Evolutionary conservation across 1,140 invertebrate genomes (phyloP).

Genomic region (Anoplolepis gracilipes): DNA sequence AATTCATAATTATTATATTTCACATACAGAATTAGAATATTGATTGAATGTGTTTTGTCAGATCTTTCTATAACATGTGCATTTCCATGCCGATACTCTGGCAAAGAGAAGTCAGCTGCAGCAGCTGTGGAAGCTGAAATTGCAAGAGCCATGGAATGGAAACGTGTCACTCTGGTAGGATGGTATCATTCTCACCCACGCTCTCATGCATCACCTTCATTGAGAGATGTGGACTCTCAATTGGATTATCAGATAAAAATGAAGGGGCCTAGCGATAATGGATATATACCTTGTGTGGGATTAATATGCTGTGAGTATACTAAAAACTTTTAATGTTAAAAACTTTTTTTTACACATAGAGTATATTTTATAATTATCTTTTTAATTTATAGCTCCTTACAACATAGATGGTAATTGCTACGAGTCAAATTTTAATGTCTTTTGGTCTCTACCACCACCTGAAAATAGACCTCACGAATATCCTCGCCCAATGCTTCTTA

Average conservation of each 20-base stretch:
- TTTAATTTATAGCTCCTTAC: constrained; percentile 91
- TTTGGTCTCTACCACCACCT: constrained; percentile 97
- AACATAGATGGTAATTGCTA: constrained; percentile 91
- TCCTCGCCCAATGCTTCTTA: constrained; percentile 95
- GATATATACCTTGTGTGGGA: constrained; percentile 96
- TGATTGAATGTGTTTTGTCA: constrained; percentile 78
- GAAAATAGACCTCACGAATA: constrained; percentile 96
- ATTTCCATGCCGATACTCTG: constrained; percentile 94
- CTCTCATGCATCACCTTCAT: constrained; percentile 94
- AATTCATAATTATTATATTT: constrained; percentile 5
- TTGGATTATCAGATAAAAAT: constrained; percentile 97
- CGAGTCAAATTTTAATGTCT: constrained; percentile 94
- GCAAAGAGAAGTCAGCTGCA: constrained; percentile 91
- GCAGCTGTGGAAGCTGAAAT: constrained; percentile 93
- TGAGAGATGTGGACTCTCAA: constrained; percentile 96
- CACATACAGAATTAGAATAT: neutral
- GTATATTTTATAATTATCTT: neutral
- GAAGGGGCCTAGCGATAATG: constrained; percentile 95
- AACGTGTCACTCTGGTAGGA: constrained; percentile 93
- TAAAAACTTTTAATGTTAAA: too few relatives aligned
- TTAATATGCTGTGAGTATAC: constrained; percentile 94
- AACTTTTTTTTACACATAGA: neutral
- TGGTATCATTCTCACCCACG: constrained; percentile 99
- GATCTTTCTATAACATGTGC: constrained; percentile 95
- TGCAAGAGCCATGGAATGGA: constrained; percentile 92